Base-by-base conservation (phyloP, 2,888 invertebrate genomes). In the Sesia apiformis region DNA sequence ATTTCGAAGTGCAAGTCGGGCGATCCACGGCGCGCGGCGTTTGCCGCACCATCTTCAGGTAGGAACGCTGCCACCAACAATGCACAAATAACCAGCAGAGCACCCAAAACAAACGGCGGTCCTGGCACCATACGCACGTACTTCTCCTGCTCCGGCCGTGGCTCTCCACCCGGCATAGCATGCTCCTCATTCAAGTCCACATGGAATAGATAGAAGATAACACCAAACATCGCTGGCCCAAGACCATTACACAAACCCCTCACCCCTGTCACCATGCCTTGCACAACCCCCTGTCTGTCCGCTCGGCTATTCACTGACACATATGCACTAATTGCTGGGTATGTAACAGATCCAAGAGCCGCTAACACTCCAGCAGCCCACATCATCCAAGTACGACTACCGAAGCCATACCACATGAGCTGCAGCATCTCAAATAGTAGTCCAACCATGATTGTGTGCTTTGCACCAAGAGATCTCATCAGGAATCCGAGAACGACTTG, bases 231-330 rank as follows among this genome's bases (percentile, higher is more conserved):
- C 50, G 99, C 99, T 0, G 99, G 99, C 0, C 99, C 99, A 53
- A 99, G 92, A 8, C 99, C 99, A 78, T 98, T 98, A 77, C 99
- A 99, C 53, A 99, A 92, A 0, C 99, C 99, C 60, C 99, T 91
- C 92, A 99, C 98, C 7, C 99, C 99, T 0, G 99, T 99, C 53
- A 99, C 97, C 93, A 99, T 97, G 60, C 99, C 99, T 88, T 98
- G 98, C 57, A 96, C 96, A 42, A 97, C 93, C 56, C 96, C 99
- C 90, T 99, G 99, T 73, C 98, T 94, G 83, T 99, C 99, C n/a
- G 97, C 95, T 72, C 97, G 95, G 62, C 98, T 97, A 85, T 98
- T 98, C 74, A 98, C 96, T 7, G 98, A 98, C 55, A 98, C 98
- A 85, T 98, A 99, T 43, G 99, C 97, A 81, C 98, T 98, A 75